A percentile compares a stretch with the other conserved stretches of the same genome.
phyloP scores from a whole-genome alignment of 1,140 invertebrate genomes.

The Musca domestica region DNA sequence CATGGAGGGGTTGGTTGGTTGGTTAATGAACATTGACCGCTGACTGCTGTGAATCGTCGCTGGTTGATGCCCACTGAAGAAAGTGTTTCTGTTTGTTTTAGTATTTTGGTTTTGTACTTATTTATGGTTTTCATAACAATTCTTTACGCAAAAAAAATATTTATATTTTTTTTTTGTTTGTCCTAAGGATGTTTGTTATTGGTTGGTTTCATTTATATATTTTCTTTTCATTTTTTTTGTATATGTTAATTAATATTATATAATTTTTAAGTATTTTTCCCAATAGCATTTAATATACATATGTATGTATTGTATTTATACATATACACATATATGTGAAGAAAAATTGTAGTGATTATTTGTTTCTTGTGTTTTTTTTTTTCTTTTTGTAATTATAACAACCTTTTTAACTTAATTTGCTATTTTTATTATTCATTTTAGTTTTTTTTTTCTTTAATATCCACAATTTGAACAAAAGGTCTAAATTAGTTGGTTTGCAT shows the following conservation, averaged over 20 bases:
- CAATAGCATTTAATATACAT: background rate
- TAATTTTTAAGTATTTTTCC: constrained; percentile 20
- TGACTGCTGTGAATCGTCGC: too few species aligned
- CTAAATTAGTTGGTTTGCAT: background rate
- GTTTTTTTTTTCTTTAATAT: background rate
- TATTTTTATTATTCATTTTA: constrained; percentile 3
- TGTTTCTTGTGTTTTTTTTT: background rate
- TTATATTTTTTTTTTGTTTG: background rate
- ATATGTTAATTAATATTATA: background rate
- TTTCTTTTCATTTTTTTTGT: background rate
- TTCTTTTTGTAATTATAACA: constrained; percentile 11
- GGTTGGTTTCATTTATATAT: too few species aligned
- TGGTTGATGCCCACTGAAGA: too few species aligned
- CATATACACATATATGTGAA: background rate
- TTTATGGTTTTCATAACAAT: background rate
- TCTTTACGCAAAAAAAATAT: constrained; percentile 1
- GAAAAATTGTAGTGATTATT: constrained; percentile 1
- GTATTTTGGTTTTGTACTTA: background rate
- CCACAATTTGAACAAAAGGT: background rate
- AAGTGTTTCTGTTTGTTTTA: constrained; percentile 2
- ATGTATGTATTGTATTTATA: too few species aligned
- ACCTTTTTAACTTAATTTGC: constrained; percentile 13
- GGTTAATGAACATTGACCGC: background rate
- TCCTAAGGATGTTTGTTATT: background rate
- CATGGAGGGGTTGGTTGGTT: too few species aligned